These are phyloP conservation scores for Silurus asotus DNA, from an alignment of 2,113 vertebrate species.

Conservation along the genomic window DNA sequence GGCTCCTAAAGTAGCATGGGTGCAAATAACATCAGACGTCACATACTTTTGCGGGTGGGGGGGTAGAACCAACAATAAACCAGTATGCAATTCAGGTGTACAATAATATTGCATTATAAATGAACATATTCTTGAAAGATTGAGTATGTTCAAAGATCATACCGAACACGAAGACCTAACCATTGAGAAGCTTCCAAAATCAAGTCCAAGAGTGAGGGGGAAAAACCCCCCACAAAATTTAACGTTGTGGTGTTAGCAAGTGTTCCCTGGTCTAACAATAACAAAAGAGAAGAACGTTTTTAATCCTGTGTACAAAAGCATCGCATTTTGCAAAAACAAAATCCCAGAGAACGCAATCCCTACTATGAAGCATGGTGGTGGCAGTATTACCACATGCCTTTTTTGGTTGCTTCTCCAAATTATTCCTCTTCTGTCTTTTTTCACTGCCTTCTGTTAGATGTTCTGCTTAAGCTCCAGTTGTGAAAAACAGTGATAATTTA, in stretches of 20 bases:
- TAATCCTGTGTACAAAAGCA: not conserved
- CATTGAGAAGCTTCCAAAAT: not conserved
- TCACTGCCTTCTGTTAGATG: too few relatives aligned
- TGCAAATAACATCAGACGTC: too few relatives aligned
- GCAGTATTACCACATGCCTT: not conserved
- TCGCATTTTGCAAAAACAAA: too few relatives aligned
- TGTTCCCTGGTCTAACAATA: too few relatives aligned
- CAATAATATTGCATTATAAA: not conserved
- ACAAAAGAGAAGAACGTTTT: not conserved
- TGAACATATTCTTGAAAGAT: not conserved
- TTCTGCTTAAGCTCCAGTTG: not conserved
- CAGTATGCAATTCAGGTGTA: not conserved
- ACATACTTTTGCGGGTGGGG: too few relatives aligned
- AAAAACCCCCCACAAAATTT: not conserved
- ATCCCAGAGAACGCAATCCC: not conserved
- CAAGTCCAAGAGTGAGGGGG: not conserved
- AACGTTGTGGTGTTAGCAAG: too few relatives aligned
- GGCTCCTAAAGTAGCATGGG: too few relatives aligned
- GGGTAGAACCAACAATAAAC: too few relatives aligned
- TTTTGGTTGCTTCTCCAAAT: not conserved
- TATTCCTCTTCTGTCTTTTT: not conserved
- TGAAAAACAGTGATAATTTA: too few relatives aligned
- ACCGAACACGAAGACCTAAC: not conserved
- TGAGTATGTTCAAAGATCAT: not conserved
- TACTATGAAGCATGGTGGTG: not conserved